Evolutionary conservation across 2,113 vertebrate genomes (phyloP).

Genomic region (Onychostruthus taczanowskii): DNA sequence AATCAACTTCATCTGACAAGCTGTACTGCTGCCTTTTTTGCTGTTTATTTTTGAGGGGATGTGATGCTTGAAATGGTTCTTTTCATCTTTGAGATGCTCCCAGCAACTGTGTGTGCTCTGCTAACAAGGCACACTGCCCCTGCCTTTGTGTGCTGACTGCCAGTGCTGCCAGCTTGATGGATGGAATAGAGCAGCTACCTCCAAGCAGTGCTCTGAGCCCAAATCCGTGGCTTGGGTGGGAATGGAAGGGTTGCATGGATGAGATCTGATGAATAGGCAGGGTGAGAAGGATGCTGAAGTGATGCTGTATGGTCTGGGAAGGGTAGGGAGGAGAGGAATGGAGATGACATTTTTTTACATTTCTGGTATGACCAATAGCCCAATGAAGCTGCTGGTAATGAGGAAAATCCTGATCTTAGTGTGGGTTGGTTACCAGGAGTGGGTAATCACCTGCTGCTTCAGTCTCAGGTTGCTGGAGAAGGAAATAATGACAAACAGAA

Average conservation of each 20-base stretch:
- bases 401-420: background rate
- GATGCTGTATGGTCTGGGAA: fast-evolving
- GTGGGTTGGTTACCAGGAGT: background rate
- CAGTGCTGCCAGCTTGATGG: background rate
- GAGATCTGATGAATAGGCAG: background rate
- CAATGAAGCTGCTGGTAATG: background rate
- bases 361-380: background rate
- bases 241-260: background rate
- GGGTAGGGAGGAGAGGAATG: background rate
- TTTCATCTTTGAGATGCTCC: background rate
- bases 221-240: background rate
- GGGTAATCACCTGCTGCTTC: background rate
- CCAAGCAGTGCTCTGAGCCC: background rate
- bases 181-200: background rate
- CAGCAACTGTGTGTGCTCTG: background rate
- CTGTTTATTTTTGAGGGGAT: background rate
- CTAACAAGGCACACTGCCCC: background rate
- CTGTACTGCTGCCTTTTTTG: background rate
- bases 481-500: background rate
- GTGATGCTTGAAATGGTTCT: background rate
- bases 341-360: background rate
- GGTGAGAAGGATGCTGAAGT: background rate
- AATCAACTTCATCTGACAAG: background rate
- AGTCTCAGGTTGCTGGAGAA: background rate
- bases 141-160: background rate